Percentiles rank a stretch among this genome's conserved stretches.
Evolutionary conservation across 2,888 invertebrate genomes (phyloP).

Genomic region (Ophonus ardosiacus): DNA sequence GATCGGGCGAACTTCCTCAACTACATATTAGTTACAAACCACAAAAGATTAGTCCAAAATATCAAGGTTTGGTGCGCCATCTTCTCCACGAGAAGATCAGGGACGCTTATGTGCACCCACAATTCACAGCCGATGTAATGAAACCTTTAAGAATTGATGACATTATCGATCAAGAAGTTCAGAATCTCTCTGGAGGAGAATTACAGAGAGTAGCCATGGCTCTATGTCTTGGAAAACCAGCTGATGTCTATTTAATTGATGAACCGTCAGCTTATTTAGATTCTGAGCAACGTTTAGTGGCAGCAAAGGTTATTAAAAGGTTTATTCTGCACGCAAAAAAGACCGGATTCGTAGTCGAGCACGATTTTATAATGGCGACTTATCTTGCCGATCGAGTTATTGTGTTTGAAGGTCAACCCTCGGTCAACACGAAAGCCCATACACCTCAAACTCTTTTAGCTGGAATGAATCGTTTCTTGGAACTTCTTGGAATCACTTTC

Average conservation of each 20-base stretch:
- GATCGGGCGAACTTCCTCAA: slow-evolving; percentile 87
- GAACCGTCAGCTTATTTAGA: slow-evolving; percentile 99
- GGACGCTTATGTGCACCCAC: slow-evolving; percentile 98
- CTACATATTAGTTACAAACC: slow-evolving; percentile 99
- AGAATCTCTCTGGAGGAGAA: slow-evolving; percentile 99
- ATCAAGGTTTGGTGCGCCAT: slow-evolving; percentile 93
- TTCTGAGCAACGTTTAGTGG: slow-evolving; percentile 99
- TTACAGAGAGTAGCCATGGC: slow-evolving; percentile 98
- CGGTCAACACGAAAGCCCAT: slow-evolving; percentile 92
- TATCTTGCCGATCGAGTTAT: slow-evolving; percentile 99
- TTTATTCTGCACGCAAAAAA: slow-evolving; percentile 99
- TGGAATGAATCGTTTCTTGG: slow-evolving; percentile 99
- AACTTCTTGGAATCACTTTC: slow-evolving; percentile 97
- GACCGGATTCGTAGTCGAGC: slow-evolving; percentile 99
- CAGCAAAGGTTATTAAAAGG: slow-evolving; percentile 98
- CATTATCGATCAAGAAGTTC: slow-evolving; percentile 98
- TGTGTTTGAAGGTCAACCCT: slow-evolving; percentile 97
- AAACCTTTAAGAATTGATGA: slow-evolving; percentile 98
- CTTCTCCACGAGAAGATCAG: slow-evolving; percentile 97
- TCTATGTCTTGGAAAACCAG: slow-evolving; percentile 97
- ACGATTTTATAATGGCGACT: slow-evolving; percentile 99
- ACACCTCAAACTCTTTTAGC: slow-evolving; percentile 94
- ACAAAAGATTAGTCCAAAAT: slow-evolving; percentile 99
- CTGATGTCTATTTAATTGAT: slow-evolving; percentile 98
- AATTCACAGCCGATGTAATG: slow-evolving; percentile 99